Base-by-base conservation (phyloP, 2,888 invertebrate species). In the Idaea straminata region DNA sequence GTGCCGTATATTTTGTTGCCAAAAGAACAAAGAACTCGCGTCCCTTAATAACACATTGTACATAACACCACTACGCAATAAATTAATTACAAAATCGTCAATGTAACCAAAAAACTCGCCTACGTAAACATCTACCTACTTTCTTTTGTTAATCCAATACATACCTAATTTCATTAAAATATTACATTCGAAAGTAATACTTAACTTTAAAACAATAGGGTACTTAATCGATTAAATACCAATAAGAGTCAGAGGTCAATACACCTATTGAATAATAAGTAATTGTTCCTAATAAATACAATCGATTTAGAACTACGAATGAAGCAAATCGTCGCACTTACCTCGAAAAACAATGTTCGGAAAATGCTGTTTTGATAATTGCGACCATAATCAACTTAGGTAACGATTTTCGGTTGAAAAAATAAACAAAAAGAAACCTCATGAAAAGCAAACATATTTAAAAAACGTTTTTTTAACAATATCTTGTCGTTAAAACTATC, bases 261-360 rank as follows among this genome's bases (percentile, higher is more conserved):
- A 47, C 47, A 34, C 59, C 25, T 13, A 58, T 63, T 63, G 57
- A 63, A 63, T 59, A 63, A 63, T 63, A 63, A 35, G 58, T 57
- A 35, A 58, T 57, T 57, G 57, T 38, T 62, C 62, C 62, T 62
- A 62, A 38, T 34, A 34, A 35, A 61, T 34, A 36, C 25, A 35
- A 15, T 47, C 13, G 47, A 3, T 47, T 10, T 10, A 10, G 13
- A 47, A 10, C 47, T 10, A 47, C 10, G 47, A 4, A 47, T 13
- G 10, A 47, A 47, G 47, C 13, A 4, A 47, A 47, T 47, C 47
- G 47, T 47, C 47, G 47, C 5, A 2, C 47, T 47, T 13, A 47
- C 47, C 47, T 47, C 47, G 13, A 47, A 47, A 25, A 25, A 25
- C 25, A 25, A 25, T 25, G 25, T 25, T 25, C 25, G 25, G 25